Evolutionary conservation across 2,888 invertebrate species (phyloP), one percentile per base, ranked within the genome.

Genomic region (Synergus itoensis): DNA sequence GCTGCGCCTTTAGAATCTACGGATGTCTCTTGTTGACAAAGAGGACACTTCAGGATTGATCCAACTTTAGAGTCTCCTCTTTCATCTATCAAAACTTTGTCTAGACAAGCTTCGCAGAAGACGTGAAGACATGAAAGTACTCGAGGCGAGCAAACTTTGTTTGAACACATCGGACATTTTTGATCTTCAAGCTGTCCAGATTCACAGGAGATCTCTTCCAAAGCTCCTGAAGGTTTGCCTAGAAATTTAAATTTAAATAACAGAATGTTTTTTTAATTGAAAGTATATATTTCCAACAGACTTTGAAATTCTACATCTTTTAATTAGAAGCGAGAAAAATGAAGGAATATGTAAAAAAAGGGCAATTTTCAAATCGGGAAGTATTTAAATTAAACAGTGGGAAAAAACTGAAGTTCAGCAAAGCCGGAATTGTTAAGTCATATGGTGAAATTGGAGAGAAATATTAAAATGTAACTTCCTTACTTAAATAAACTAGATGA

Each of bases 41-140:
- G 94, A 43, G 97, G 96, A 90, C 97, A 97, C 7, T 76, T 64
- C 82, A 97, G 94, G 85, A 94, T 93, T 88, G 94, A 94, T 92
- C 95, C 94, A 87, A 93, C 93, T 89, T 94, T 95, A 76, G 95
- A 94, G 92, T 96, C 96, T 63, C 95, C 95, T 82, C 94, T 95
- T 91, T 96, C 96, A 88, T 95, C 95, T 83, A 95, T 94, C 89
- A 97, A 93, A 89, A 96, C 94, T 91, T 97, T 96, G 91, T 96
- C 96, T 89, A 99, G 94, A 93, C 99, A 99, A 86, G 95, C 95
- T 93, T 98, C 97, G 93, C 99, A 99, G 93, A 98, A 98, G 77
- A 97, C 97, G 94, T 99, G 99, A 91, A 99, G 95, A 93, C 99
- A 99, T 88, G 96, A 96, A 90, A 99, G 94, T 84, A 99, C 96